phyloP scores from a whole-genome alignment of 23 tunicate genomes.

The Botrylloides violaceus region DNA sequence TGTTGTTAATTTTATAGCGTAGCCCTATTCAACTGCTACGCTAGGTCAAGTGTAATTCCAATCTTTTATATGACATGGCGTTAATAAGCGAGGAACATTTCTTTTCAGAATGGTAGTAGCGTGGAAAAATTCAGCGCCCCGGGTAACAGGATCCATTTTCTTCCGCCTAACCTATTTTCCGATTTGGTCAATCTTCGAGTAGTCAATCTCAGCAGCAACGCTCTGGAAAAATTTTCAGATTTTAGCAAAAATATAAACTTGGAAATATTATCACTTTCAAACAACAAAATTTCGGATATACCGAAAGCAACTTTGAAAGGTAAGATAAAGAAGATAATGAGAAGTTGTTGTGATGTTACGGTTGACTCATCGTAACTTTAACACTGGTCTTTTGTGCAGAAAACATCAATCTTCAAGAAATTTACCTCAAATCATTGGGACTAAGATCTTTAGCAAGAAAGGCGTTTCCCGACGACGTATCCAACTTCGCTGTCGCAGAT shows the following conservation, averaged over 20 bases:
- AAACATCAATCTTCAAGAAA: conserved; percentile 29
- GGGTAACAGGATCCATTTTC: conserved; percentile 58
- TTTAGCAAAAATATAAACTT: conserved; percentile 25
- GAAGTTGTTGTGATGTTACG: no score
- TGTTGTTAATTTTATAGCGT: no score
- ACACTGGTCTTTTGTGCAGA: conserved; percentile 24
- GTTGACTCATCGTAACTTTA: no score
- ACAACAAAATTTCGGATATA: conserved; percentile 29
- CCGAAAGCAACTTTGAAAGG: conserved; percentile 33
- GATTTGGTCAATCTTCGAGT: conserved; percentile 33
- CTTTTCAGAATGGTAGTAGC: neutral
- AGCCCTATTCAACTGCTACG: no score
- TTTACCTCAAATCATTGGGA: conserved; percentile 30
- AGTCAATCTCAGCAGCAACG: conserved; percentile 31
- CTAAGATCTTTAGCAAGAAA: conserved; percentile 23
- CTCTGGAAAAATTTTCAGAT: conserved; percentile 31
- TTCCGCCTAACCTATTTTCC: conserved; percentile 40
- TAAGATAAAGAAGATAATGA: conserved; percentile 7
- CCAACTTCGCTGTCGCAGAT: conserved; percentile 19
- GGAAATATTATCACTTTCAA: conserved; percentile 36
- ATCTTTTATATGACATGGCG: no score
- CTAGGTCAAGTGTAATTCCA: no score
- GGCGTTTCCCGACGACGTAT: conserved; percentile 46
- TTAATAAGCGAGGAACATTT: no score
- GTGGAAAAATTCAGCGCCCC: neutral